Conservation (phyloP, 1,140 invertebrate species). For the Diploscapter pachys region DNA sequence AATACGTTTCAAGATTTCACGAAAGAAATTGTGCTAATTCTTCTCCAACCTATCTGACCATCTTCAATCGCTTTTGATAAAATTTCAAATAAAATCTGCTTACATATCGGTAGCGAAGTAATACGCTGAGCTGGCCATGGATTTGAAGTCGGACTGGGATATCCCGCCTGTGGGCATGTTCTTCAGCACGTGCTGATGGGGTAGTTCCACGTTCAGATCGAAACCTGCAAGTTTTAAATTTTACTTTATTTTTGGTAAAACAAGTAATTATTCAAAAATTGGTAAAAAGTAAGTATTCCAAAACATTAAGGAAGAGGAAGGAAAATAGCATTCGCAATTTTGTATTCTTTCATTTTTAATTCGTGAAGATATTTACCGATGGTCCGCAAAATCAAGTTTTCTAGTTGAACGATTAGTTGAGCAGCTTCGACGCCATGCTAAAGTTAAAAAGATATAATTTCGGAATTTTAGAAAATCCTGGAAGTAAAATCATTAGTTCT, state of each 20-base stretch:
- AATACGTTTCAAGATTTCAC: no score
- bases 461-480: conserved; percentile 3
- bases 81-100: neutral
- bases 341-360: neutral
- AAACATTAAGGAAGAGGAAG: neutral
- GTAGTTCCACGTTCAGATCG: conserved; percentile 18
- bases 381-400: conserved; percentile 20
- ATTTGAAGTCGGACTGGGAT: neutral
- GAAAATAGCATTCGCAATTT: neutral
- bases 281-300: neutral
- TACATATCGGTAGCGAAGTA: conserved; percentile 27
- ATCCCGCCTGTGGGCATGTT: conserved; percentile 3
- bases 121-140: conserved; percentile 9
- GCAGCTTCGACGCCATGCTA: neutral
- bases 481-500: neutral
- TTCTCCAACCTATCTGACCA: no score
- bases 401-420: conserved; percentile 4
- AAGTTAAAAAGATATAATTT: neutral
- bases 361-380: conserved; percentile 19
- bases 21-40: no score
- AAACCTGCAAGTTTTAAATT: conserved; percentile 14
- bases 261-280: neutral
- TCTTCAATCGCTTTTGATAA: no score
- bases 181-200: conserved; percentile 19
- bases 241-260: neutral